These are phyloP conservation scores for Euphydryas editha DNA, from an alignment of 2,888 invertebrate genomes.

Conservation along the genomic window DNA sequence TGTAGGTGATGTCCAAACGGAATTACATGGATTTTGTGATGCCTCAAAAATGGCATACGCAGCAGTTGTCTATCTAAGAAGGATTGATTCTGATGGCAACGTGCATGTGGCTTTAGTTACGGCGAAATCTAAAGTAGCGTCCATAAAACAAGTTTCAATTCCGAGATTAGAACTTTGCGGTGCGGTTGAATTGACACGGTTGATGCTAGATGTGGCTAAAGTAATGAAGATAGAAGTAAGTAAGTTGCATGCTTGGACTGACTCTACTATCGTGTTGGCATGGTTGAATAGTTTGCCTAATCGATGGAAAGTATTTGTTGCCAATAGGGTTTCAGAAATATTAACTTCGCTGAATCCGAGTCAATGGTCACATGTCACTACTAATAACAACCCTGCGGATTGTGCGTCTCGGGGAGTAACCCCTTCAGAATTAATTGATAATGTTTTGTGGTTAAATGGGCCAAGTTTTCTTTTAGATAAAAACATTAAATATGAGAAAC, in stretches of 20 bases:
- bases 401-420: slow-evolving; percentile 11
- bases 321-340: slow-evolving; percentile 40
- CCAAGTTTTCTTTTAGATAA: not conserved
- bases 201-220: slow-evolving; percentile 20
- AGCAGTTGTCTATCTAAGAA: not conserved
- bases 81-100: slow-evolving; percentile 18
- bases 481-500: not conserved
- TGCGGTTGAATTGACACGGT: not conserved
- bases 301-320: slow-evolving; percentile 37
- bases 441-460: not conserved
- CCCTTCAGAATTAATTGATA: not conserved
- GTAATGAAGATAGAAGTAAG: not conserved
- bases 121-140: slow-evolving; percentile 30
- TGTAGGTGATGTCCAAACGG: not conserved
- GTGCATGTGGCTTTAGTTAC: slow-evolving; percentile 33
- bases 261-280: slow-evolving; percentile 30
- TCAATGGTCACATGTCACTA: slow-evolving; percentile 8
- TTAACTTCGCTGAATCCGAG: slow-evolving; percentile 21
- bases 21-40: not conserved
- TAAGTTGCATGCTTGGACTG: slow-evolving; percentile 34
- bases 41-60: not conserved
- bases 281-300: slow-evolving; percentile 26
- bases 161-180: slow-evolving; percentile 23
- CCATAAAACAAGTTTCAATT: slow-evolving; percentile 19
- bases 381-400: slow-evolving; percentile 30